phyloP scores from a whole-genome alignment of 2,113 vertebrate genomes.

The Edolisoma coerulescens region DNA sequence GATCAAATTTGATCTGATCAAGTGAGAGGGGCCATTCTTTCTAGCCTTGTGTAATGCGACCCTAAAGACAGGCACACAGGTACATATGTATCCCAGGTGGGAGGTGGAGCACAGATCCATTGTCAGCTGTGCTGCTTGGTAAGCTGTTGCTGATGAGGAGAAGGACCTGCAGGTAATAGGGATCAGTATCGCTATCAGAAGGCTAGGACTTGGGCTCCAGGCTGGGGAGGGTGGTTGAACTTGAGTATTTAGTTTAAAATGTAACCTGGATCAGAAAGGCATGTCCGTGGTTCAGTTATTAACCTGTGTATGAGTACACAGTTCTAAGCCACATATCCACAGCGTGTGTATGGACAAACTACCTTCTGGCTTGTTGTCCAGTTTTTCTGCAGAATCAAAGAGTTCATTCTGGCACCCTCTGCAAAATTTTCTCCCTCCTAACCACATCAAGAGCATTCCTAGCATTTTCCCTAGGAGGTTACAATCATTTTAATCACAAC shows the following conservation, averaged over 20 bases:
- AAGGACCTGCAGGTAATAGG: neutral
- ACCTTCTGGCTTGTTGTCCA: conserved; percentile 24
- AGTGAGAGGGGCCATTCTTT: neutral
- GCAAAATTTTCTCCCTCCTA: neutral
- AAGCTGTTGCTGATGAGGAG: neutral
- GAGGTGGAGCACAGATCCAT: neutral
- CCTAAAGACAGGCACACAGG: neutral
- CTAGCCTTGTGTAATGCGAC: neutral
- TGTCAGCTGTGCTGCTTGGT: neutral
- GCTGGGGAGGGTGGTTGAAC: neutral
- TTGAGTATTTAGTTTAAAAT: neutral
- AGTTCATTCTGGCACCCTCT: conserved; percentile 27
- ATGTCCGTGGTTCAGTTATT: neutral
- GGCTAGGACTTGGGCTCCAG: neutral
- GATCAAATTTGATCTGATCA: neutral
- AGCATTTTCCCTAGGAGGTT: conserved; percentile 60
- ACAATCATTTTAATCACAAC: conserved; percentile 65
- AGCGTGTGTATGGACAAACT: neutral
- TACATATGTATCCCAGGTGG: fast-evolving
- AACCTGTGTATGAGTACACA: neutral
- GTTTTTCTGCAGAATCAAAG: conserved; percentile 52
- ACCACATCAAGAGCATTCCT: conserved; percentile 73
- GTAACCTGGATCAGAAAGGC: neutral
- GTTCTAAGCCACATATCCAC: neutral
- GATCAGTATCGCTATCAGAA: neutral